Conservation (phyloP, 2,888 invertebrate genomes). For the Spodoptera exigua region DNA sequence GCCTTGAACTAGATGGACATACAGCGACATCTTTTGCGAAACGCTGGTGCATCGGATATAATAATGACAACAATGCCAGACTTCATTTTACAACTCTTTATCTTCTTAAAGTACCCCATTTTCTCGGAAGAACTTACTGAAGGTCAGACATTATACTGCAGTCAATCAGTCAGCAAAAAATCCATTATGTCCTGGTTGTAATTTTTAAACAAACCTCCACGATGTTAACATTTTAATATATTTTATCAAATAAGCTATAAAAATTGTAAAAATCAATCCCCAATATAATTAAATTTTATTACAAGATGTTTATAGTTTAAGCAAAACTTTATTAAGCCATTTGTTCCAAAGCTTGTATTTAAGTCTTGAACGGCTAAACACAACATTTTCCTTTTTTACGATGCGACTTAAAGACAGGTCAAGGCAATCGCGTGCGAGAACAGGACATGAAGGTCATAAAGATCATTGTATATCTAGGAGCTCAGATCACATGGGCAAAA, state of each 20-base stretch:
- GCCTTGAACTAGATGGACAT: conserved; percentile 82
- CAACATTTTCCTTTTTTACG: conserved; percentile 21
- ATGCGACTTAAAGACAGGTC: conserved; percentile 35
- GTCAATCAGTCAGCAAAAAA: too few relatives aligned
- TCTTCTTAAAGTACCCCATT: too few relatives aligned
- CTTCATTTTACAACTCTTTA: conserved; percentile 13
- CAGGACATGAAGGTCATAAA: conserved; percentile 21
- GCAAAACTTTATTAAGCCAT: not conserved
- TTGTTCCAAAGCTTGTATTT: not conserved
- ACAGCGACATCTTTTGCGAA: conserved; percentile 70
- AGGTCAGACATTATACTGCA: too few relatives aligned
- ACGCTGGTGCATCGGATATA: conserved; percentile 41
- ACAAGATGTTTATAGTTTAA: not conserved
- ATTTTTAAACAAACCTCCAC: too few relatives aligned
- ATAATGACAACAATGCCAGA: conserved; percentile 29
- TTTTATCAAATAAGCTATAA: not conserved
- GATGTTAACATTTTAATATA: not conserved
- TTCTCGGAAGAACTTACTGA: too few relatives aligned
- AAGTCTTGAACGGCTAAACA: not conserved
- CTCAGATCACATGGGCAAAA: not conserved
- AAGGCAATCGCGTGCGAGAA: conserved; percentile 25
- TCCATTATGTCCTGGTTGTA: too few relatives aligned
- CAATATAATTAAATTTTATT: not conserved
- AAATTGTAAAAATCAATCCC: not conserved
- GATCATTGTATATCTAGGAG: conserved; percentile 15